Base-by-base conservation (phyloP, 2,113 vertebrate genomes). In the Myotis davidii region DNA sequence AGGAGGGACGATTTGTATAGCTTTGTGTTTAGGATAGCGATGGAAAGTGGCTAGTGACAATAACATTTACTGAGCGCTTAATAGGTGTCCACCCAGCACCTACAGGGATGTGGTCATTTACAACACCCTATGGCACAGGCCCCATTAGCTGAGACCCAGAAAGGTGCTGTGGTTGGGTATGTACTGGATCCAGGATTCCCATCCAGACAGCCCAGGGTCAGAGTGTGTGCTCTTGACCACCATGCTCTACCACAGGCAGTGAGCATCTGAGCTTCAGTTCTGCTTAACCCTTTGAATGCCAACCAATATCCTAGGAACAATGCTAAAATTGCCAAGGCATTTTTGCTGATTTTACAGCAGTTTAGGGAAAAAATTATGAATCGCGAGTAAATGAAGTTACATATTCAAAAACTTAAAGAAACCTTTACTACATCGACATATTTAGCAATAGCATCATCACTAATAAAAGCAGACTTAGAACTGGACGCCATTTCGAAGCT, bases 81-180 rank as follows among this genome's bases (percentile, higher is more conserved):
- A 7, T 21, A 6, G 65, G 52, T 86, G 32, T 65, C 64, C 13
- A 14, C 12, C 9, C 67, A 79, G 59, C 61, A 45, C 45, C 64
- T 20, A 20, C 1, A 7, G 16, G 9, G 3, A 13, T 1, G 29
- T 39, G 6, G 39, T 56, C 42, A 32, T 82, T 42, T 32, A 48
- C 34, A 65, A 27, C 2, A 27, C 27, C 32, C 25, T 12, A 0
- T 1, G 18, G 21, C 34, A 17, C 29, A 34, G 1, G 52, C 17
- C n/a, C 70, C 52, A 0, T 29, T 13, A 48, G 81, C 37, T 0
- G 12, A 91, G 78, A 69, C 7, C 27, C 79, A 76, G 69, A 34
- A 23, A 61, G 48, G 23, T 37, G 65, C 48, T 45, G 23, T 0
- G 4, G 34, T 17, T 21, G 39, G 25, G 1, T 2, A 8, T 1